A percentile compares a stretch with the other conserved stretches of the same genome.
phyloP scores from a whole-genome alignment of 2,113 vertebrate species.

The Dolichotis patagonum region DNA sequence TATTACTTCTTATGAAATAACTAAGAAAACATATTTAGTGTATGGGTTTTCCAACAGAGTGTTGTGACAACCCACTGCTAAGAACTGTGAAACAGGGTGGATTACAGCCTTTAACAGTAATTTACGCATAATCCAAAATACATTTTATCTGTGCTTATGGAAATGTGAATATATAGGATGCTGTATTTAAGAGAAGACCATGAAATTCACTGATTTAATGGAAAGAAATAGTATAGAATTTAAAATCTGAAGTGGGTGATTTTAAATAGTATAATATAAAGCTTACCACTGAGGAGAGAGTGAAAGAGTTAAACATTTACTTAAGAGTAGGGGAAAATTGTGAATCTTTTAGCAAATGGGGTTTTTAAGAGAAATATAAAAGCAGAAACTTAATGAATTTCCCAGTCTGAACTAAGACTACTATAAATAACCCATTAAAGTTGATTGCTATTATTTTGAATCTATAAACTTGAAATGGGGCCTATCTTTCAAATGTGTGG shows the following conservation, averaged over 20 bases:
- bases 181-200: slow-evolving; percentile 41
- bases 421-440: slow-evolving; percentile 65
- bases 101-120: background rate
- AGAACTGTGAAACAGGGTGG: background rate
- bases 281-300: slow-evolving; percentile 5
- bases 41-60: background rate
- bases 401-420: slow-evolving; percentile 22
- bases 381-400: slow-evolving; percentile 60
- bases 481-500: slow-evolving; percentile 38
- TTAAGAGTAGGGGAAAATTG: background rate
- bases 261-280: background rate
- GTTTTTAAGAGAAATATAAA: slow-evolving; percentile 74
- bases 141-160: slow-evolving; percentile 53
- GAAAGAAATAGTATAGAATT: slow-evolving; percentile 13
- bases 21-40: slow-evolving; percentile 22
- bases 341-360: slow-evolving; percentile 51
- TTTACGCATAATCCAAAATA: slow-evolving; percentile 49
- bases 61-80: background rate
- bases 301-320: slow-evolving; percentile 44
- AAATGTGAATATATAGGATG: slow-evolving; percentile 22
- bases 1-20: slow-evolving; percentile 27
- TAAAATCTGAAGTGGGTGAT: background rate
- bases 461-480: slow-evolving; percentile 61
- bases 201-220: slow-evolving; percentile 16
- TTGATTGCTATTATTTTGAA: slow-evolving; percentile 63